These are phyloP conservation scores for Columba janthina DNA, from an alignment of 2,113 vertebrate genomes.

Conservation along the genomic window DNA sequence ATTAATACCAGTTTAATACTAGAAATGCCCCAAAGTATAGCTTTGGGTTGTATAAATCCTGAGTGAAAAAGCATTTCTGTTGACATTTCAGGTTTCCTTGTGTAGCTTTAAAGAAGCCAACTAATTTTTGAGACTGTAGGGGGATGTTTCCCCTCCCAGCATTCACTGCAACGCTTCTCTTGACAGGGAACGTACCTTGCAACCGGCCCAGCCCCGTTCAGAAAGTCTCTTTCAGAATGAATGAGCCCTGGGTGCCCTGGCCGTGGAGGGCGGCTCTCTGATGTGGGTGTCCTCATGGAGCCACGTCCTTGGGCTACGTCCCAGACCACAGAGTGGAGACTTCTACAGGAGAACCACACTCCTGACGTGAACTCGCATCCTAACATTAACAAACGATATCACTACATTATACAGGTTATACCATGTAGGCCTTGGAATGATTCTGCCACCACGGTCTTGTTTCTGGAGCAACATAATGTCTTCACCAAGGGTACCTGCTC, in stretches of 20 bases:
- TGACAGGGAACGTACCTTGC: background rate
- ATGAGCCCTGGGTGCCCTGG: background rate
- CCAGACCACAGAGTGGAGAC: background rate
- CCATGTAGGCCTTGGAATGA: background rate
- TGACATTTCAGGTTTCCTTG: background rate
- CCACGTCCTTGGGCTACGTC: background rate
- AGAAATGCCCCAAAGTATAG: background rate
- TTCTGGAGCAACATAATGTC: background rate
- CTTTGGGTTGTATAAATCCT: background rate
- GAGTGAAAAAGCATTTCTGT: background rate
- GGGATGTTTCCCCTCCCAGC: background rate
- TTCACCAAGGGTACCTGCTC: background rate
- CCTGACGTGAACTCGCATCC: background rate
- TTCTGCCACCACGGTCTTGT: background rate
- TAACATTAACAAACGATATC: background rate
- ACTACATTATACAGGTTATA: accelerated
- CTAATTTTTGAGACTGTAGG: background rate
- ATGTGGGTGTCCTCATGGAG: background rate
- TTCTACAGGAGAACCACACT: background rate
- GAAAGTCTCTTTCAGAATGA: background rate
- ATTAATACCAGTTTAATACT: background rate
- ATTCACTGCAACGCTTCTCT: background rate
- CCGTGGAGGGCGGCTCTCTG: background rate
- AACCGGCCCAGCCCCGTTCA: background rate
- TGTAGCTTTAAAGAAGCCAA: background rate